Conservation (phyloP, 2,797 vertebrate species). For the Enoplosus armatus region DNA sequence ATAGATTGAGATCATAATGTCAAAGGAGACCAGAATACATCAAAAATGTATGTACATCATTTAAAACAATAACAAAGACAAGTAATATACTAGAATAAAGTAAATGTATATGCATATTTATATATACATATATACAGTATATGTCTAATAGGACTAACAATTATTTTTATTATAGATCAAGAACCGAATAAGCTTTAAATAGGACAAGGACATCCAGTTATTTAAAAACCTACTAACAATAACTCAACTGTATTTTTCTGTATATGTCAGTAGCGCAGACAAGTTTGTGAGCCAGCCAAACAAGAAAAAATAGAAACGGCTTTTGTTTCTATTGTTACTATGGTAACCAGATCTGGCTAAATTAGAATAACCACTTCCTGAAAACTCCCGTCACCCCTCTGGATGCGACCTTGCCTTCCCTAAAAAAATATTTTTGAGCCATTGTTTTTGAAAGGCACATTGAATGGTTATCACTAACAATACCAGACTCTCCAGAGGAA, state of each 20-base stretch:
- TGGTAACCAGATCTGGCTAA: conserved; percentile 27
- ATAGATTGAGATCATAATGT: background rate
- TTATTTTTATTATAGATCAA: too few relatives aligned
- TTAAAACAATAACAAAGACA: too few relatives aligned
- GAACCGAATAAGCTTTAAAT: too few relatives aligned
- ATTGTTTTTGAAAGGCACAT: conserved; percentile 49
- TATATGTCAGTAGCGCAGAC: background rate
- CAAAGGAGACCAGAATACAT: background rate
- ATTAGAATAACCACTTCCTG: conserved; percentile 51
- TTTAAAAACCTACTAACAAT: background rate
- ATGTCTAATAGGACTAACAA: too few relatives aligned
- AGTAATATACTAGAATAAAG: too few relatives aligned
- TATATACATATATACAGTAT: too few relatives aligned
- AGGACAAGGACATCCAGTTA: background rate
- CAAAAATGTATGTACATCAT: too few relatives aligned
- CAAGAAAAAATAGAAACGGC: background rate
- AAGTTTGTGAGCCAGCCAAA: conserved; percentile 1
- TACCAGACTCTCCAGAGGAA: conserved; percentile 31
- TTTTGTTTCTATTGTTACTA: conserved; percentile 39
- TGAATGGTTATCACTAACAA: conserved; percentile 52
- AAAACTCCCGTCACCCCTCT: conserved; percentile 33
- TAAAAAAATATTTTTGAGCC: conserved; percentile 38
- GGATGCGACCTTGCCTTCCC: conserved; percentile 52
- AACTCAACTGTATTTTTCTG: conserved; percentile 1
- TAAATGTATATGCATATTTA: too few relatives aligned